Evolutionary conservation across 2,797 vertebrate genomes (phyloP).

Genomic region (Orestias chungarensis): DNA sequence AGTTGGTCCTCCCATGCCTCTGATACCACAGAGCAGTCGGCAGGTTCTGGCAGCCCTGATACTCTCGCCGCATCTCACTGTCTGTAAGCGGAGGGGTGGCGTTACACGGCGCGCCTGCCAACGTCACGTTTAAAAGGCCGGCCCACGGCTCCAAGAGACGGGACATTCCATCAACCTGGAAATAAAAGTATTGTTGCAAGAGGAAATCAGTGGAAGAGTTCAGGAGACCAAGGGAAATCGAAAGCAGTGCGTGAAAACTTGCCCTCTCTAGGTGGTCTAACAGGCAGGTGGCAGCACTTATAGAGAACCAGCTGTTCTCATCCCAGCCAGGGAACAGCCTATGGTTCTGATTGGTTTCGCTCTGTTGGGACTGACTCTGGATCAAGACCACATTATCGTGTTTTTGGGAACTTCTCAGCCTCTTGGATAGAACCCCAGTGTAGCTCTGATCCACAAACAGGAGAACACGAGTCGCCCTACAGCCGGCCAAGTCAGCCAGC

Average conservation of each 20-base stretch:
- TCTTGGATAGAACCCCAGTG: conserved; percentile 77
- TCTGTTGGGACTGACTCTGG: conserved; percentile 51
- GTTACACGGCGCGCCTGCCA: conserved; percentile 83
- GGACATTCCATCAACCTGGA: conserved; percentile 59
- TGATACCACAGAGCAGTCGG: conserved; percentile 84
- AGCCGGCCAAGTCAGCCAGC: conserved; percentile 74
- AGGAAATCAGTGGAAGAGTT: conserved; percentile 1
- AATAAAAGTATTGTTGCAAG: not conserved
- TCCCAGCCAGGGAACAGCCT: conserved; percentile 42
- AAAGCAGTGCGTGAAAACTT: not conserved
- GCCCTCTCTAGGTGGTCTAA: conserved; percentile 72
- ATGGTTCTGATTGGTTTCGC: conserved; percentile 43
- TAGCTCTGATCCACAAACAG: conserved; percentile 87
- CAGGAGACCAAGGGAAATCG: not conserved
- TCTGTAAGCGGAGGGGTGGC: conserved; percentile 80
- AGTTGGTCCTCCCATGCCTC: conserved; percentile 61
- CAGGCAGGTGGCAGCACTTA: conserved; percentile 61
- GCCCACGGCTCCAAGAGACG: conserved; percentile 60
- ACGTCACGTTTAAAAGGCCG: conserved; percentile 78
- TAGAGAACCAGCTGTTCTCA: conserved; percentile 67
- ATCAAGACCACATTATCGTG: conserved; percentile 82
- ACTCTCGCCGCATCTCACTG: conserved; percentile 78
- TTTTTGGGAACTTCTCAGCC: conserved; percentile 79
- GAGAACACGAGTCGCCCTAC: conserved; percentile 79
- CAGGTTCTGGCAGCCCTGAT: conserved; percentile 86